Evolutionary conservation across 2,797 vertebrate species (phyloP), one percentile per base, ranked within the genome.

Genomic region (Enteromius treurensis): DNA sequence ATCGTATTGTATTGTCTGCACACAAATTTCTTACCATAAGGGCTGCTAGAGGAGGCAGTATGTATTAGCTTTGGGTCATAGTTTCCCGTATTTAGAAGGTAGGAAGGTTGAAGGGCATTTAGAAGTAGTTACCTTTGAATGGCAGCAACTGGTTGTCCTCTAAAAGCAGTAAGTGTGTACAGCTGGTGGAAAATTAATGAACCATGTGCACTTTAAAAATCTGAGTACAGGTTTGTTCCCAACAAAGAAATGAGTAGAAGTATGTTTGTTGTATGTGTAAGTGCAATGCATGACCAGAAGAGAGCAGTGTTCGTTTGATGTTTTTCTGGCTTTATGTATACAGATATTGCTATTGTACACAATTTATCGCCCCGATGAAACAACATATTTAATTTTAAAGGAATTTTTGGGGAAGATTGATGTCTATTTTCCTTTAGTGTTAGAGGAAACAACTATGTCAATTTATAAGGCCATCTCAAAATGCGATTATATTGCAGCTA

Each of bases 151-250:
- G 29, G 68, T 64, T 75, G n/a, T 62, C 10, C 45, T 64, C 40
- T 37, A 15, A 29, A 47, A 81, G 29, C 42, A 26, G 55, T 64
- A 32, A 37, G 34, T 5, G 4, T 29, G 26, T 68, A 7, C 21
- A 70, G 32, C 55, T 65, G 42, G 26, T 0, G 60, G 11, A 45
- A 78, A 40, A 53, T 47, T 42, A 40, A 81, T 64, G 53, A 82
- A 67, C 71, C 73, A 5, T 58, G 85, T 85, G 85, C 89, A 89
- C 91, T 86, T 87, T 88, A 89, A 88, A 85, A 79, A 55, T 84
- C 68, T 55, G 82, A 83, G 79, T 80, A 85, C 81, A 85, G 64
- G 68, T 83, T 81, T 86, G 65, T 86, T 84, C 74, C 67, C 19
- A 47, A 80, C 75, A 82, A 47, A 83, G 71, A 78, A 70, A 82